Percentiles rank a stretch among this genome's conserved stretches.
Conservation (phyloP, 2,797 vertebrate species). For the Synaphobranchus kaupii region DNA sequence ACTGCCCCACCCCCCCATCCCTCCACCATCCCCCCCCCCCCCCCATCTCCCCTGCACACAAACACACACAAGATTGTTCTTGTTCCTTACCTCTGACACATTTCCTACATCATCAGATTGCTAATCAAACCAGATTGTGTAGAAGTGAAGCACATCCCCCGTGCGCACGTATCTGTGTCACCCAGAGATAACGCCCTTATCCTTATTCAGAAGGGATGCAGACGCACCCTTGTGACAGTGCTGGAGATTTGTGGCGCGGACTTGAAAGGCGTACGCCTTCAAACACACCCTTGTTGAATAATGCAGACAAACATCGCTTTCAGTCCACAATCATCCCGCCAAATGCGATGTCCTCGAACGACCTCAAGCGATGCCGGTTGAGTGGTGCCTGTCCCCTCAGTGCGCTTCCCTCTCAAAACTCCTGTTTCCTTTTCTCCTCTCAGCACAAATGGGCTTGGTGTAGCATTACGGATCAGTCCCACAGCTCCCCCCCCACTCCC, state of each 20-base stretch:
- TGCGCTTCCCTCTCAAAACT: background rate
- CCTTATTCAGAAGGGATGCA: background rate
- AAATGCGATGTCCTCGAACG: background rate
- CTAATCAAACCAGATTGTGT: background rate
- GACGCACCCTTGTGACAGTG: background rate
- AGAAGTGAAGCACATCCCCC: background rate
- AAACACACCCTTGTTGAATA: background rate
- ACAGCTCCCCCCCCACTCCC: conserved; percentile 7
- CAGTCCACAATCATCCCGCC: background rate
- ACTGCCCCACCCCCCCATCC: too few species aligned
- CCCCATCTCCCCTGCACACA: too few species aligned
- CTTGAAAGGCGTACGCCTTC: background rate
- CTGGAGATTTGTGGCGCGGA: background rate
- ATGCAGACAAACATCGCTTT: background rate
- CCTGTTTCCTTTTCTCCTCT: conserved; percentile 44
- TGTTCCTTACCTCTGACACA: background rate
- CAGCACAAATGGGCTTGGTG: conserved; percentile 67
- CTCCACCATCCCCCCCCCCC: too few species aligned
- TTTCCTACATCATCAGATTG: background rate
- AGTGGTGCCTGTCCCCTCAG: background rate
- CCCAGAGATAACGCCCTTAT: background rate
- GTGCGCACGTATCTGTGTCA: background rate
- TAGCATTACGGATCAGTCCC: conserved; percentile 65
- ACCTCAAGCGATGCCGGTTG: background rate
- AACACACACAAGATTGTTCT: background rate